Conservation (phyloP, 2,113 vertebrate genomes). For the Chloropsis hardwickii region DNA sequence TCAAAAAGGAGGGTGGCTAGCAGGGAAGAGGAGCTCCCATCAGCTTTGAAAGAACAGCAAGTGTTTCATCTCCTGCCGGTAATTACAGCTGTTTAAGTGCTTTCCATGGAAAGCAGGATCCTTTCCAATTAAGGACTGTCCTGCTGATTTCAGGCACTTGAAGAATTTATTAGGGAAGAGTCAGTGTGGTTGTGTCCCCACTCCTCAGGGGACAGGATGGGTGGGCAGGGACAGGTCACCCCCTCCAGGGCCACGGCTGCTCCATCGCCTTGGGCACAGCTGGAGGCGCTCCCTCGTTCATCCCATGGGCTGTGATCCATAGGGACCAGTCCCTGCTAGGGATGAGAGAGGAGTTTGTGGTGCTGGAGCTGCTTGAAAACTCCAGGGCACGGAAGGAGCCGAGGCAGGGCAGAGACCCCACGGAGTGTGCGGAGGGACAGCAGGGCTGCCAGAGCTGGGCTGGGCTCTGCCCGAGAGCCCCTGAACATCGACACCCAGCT, state of each 20-base stretch:
- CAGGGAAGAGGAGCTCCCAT: background rate
- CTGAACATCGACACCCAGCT: background rate
- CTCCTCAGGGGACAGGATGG: background rate
- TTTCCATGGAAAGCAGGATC: background rate
- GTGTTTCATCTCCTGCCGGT: background rate
- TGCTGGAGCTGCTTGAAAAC: background rate
- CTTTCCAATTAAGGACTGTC: background rate
- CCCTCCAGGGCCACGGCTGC: background rate
- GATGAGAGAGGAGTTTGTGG: background rate
- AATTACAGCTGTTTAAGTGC: background rate
- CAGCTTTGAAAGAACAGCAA: background rate
- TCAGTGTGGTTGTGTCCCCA: background rate
- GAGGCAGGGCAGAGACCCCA: background rate
- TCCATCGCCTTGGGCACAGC: background rate
- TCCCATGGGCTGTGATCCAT: fast-evolving
- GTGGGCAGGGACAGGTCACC: background rate
- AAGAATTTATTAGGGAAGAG: background rate
- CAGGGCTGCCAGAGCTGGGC: background rate
- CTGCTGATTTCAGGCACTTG: background rate
- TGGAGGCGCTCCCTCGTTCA: background rate
- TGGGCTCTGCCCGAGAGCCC: background rate
- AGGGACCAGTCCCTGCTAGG: fast-evolving
- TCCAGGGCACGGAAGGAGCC: fast-evolving
- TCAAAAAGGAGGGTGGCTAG: background rate
- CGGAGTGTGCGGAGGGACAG: fast-evolving